Percentiles rank a stretch among this genome's conserved stretches.
phyloP scores from a whole-genome alignment of 1,140 invertebrate genomes.

The Anadara kagoshimensis region DNA sequence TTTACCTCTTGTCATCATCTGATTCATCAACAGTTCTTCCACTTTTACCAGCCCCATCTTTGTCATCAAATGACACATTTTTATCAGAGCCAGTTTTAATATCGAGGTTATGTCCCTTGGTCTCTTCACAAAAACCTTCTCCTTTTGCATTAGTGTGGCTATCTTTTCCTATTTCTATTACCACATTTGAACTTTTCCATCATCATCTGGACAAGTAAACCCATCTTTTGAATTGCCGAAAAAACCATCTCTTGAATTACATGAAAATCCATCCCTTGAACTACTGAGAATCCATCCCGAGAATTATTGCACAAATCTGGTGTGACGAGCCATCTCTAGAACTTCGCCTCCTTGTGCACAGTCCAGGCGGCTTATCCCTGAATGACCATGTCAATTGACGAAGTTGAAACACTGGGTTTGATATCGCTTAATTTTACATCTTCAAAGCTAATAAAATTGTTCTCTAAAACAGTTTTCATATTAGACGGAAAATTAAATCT shows the following conservation, averaged over 20 bases:
- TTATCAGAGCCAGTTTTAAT: too few relatives aligned
- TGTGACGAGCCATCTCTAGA: constrained; percentile 25
- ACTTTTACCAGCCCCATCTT: too few relatives aligned
- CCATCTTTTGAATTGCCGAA: too few relatives aligned
- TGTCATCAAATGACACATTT: too few relatives aligned
- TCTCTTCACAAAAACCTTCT: background rate
- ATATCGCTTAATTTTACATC: constrained; percentile 11
- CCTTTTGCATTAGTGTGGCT: background rate
- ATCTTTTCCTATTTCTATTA: background rate
- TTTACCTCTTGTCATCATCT: background rate
- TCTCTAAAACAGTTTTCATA: constrained; percentile 31
- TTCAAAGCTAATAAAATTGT: constrained; percentile 35
- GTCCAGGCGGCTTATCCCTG: constrained; percentile 18
- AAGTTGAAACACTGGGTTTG: constrained; percentile 9
- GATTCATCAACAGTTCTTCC: background rate
- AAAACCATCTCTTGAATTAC: too few relatives aligned
- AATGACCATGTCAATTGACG: constrained; percentile 25
- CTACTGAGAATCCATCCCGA: background rate
- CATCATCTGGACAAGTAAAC: too few relatives aligned
- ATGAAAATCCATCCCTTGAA: too few relatives aligned
- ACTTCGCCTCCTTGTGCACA: constrained; percentile 29
- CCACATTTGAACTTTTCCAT: too few relatives aligned
- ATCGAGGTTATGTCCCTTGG: too few relatives aligned
- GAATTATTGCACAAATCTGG: background rate
- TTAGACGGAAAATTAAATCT: constrained; percentile 58